Evolutionary conservation across 2,113 vertebrate genomes (phyloP), one percentile per base, ranked within the genome.

Genomic region (Motacilla alba): DNA sequence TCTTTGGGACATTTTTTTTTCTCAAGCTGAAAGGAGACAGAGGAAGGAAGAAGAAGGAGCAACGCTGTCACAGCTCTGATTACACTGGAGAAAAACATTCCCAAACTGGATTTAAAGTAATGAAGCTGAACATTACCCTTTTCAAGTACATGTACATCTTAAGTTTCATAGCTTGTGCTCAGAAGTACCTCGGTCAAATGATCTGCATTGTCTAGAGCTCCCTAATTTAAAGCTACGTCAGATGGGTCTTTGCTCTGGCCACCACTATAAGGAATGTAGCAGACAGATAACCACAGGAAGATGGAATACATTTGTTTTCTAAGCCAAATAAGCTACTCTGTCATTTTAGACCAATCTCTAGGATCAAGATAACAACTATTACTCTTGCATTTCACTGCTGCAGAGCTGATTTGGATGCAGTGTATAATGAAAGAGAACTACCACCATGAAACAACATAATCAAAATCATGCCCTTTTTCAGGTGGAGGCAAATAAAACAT

Each of bases 371-470:
- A 95, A 96, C 90, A 95, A 77, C 92, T 91, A 85, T 78, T 94
- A 89, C 88, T 95, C 68, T 64, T 49, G 76, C 69, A 88, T 93
- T 92, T 90, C 83, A 46, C 69, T 86, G 76, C 56, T 0, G 26
- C 28, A 53, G 85, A 92, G 83, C 44, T 89, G 68, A 95, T 90
- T 83, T 92, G 85, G 85, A 94, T 95, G 90, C 95, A 97, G 52
- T 83, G 68, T 64, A 79, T 95, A 94, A 97, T 88, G 82, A 93
- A 97, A 94, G 72, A 83, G 78, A 93, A 80, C 95, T 67, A 74
- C 85, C 44, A 87, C 52, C 41, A 80, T 30, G 28, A 87, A 93
- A 87, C 79, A 89, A 90, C 47, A 58, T 83, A 90, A 94, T 88
- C 60, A 95, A 95, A 96, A 94, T 52, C 79, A 59, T 63, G 72